These are phyloP conservation scores for Anas acuta DNA, from an alignment of 2,797 vertebrate species.

Conservation along the genomic window DNA sequence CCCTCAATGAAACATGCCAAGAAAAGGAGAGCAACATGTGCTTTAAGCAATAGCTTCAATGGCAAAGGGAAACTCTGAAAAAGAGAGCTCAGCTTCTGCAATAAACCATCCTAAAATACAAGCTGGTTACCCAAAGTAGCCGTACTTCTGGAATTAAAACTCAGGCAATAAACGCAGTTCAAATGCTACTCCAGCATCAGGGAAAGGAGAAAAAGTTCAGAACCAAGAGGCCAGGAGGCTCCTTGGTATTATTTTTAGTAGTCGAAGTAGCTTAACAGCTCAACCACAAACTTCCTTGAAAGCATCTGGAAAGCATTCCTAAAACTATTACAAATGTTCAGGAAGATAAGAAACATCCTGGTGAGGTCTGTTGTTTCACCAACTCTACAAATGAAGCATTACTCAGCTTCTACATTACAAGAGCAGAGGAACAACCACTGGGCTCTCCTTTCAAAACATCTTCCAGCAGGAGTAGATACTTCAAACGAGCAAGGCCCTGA, in stretches of 20 bases:
- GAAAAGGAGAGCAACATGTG: neutral
- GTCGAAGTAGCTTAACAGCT: neutral
- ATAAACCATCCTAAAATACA: neutral
- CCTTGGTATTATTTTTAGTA: neutral
- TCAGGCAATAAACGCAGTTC: neutral
- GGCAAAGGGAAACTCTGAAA: neutral
- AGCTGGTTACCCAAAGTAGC: neutral
- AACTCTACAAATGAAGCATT: neutral
- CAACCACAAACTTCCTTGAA: neutral
- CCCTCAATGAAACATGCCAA: neutral
- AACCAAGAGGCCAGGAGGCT: neutral
- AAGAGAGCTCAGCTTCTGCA: neutral
- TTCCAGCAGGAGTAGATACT: neutral
- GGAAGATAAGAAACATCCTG: neutral
- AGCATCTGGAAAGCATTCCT: neutral
- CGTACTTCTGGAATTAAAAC: neutral
- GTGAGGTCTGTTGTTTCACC: neutral
- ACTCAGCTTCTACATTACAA: neutral
- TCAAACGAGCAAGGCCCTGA: neutral
- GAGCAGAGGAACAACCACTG: neutral
- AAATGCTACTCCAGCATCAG: neutral
- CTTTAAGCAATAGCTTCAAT: neutral
- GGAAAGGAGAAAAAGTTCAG: neutral
- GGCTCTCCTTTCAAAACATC: neutral
- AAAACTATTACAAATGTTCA: neutral